Conservation (phyloP, 1,140 invertebrate species). For the Lepidostoma basale region DNA sequence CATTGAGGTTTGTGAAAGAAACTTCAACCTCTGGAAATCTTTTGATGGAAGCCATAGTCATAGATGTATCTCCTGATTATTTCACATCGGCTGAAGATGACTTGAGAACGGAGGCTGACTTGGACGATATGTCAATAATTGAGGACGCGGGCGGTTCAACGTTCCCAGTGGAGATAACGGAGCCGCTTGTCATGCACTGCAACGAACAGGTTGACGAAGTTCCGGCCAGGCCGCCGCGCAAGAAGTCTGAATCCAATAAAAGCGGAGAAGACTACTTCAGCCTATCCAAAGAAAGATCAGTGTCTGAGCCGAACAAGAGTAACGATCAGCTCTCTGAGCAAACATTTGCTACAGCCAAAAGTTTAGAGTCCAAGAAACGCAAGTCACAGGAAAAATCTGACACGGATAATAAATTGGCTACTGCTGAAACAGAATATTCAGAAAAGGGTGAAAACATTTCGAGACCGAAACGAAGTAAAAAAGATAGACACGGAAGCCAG, state of each 20-base stretch:
- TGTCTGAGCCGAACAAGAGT: slow-evolving; percentile 55
- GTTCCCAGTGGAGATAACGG: slow-evolving; percentile 37
- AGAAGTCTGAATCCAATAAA: slow-evolving; percentile 62
- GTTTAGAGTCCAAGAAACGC: slow-evolving; percentile 58
- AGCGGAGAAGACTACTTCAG: slow-evolving; percentile 65
- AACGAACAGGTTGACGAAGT: slow-evolving; percentile 51
- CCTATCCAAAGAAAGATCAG: slow-evolving; percentile 57
- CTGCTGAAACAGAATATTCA: slow-evolving; percentile 48
- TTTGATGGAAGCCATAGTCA: slow-evolving; percentile 88
- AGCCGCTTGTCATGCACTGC: slow-evolving; percentile 30
- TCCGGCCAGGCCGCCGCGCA: slow-evolving; percentile 56
- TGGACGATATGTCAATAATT: slow-evolving; percentile 82
- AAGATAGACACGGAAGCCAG: slow-evolving; percentile 49
- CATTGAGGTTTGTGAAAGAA: slow-evolving; percentile 86
- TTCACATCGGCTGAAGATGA: slow-evolving; percentile 78
- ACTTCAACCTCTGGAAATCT: slow-evolving; percentile 85
- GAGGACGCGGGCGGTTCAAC: slow-evolving; percentile 57
- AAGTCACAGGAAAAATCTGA: slow-evolving; percentile 31
- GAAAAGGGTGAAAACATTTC: slow-evolving; percentile 54
- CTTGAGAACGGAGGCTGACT: slow-evolving; percentile 80
- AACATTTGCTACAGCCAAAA: slow-evolving; percentile 67
- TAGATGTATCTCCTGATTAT: slow-evolving; percentile 87
- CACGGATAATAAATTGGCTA: not conserved
- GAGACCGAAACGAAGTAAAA: slow-evolving; percentile 51
- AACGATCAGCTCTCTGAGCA: slow-evolving; percentile 61